These are phyloP conservation scores for Gnatocerus cornutus DNA, from an alignment of 2,888 invertebrate species.

Conservation along the genomic window DNA sequence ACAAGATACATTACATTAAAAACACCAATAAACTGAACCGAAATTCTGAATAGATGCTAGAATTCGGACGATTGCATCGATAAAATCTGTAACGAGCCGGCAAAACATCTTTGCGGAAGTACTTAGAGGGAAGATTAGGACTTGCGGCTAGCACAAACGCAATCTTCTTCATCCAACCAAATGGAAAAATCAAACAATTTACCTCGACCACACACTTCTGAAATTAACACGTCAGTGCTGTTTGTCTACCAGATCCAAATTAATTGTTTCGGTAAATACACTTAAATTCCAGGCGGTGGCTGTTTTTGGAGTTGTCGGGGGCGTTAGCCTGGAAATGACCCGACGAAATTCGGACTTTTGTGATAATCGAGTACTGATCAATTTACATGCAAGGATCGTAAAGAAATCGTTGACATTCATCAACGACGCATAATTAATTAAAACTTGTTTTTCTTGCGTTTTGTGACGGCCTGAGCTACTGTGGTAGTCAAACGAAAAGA, in stretches of 20 bases:
- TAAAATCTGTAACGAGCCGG: constrained; percentile 33
- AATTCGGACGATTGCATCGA: constrained; percentile 47
- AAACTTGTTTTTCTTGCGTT: constrained; percentile 16
- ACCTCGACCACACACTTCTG: constrained; percentile 45
- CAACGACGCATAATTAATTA: constrained; percentile 14
- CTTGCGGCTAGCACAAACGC: constrained; percentile 5
- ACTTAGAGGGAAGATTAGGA: constrained; percentile 1
- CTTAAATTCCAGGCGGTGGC: constrained; percentile 37
- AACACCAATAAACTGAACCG: constrained; percentile 40
- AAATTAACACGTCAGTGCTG: constrained; percentile 46
- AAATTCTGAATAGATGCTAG: constrained; percentile 3
- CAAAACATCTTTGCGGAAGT: constrained; percentile 12
- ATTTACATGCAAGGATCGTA: constrained; percentile 10
- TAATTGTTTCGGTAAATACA: constrained; percentile 48
- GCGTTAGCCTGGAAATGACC: background rate
- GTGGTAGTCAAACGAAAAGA: constrained; percentile 1
- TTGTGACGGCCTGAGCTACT: background rate
- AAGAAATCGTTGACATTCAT: constrained; percentile 19
- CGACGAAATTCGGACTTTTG: background rate
- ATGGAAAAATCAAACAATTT: constrained; percentile 23
- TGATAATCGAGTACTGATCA: constrained; percentile 1
- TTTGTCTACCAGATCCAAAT: constrained; percentile 38
- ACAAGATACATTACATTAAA: constrained; percentile 38
- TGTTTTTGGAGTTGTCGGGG: constrained; percentile 4
- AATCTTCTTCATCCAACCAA: constrained; percentile 6